Base-by-base conservation (phyloP, 2,888 invertebrate genomes). In the Caradrina clavipalpis region DNA sequence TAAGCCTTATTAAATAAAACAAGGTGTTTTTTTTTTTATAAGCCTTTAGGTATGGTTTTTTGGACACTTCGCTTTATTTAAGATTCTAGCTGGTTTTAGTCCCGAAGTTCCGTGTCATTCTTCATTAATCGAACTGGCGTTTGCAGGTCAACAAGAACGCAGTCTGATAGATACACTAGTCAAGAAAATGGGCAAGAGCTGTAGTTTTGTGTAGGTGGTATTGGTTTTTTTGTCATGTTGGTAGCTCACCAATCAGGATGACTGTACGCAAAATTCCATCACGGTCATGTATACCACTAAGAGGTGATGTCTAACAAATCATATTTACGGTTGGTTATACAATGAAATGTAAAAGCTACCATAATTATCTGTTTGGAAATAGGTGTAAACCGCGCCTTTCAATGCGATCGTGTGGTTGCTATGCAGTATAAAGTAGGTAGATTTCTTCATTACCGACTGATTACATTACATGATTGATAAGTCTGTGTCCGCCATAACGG, bases 401-500 rank as follows among this genome's bases (percentile, higher is more conserved):
- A 66, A 22, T 58, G 42, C 19, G 15, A 58, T 35, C 67, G 31
- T 54, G 31, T 67, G 49, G 57, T 58, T 72, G 57, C 71, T 66
- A 49, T 22, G 57, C 22, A 49, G 22, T 49, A 21, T 35, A 42
- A 54, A 49, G 17, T 42, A 73, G 22, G 74, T 54, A 49, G 19
- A 45, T 72, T 65, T 56, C 73, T 58, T 53, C 47, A 42, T 7
- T 53, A 71, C 53, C 57, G 42, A 22, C 53, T 66, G 73, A 66
- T 72, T 58, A 64, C 64, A 45, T 54, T 69, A 70, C 47, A 61
- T 22, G 49, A 67, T 66, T 58, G 66, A 54, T 67, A 56, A 55
- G 55, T 70, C 21, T 31, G 39, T 39, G 35, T 39, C 35, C 42
- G 31, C 31, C 22, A 57, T 50, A 42, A 55, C 19, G 39, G 19